Percentiles rank a stretch among this genome's conserved stretches.
Evolutionary conservation across 2,113 vertebrate genomes (phyloP).

Genomic region (Phycodurus eques): DNA sequence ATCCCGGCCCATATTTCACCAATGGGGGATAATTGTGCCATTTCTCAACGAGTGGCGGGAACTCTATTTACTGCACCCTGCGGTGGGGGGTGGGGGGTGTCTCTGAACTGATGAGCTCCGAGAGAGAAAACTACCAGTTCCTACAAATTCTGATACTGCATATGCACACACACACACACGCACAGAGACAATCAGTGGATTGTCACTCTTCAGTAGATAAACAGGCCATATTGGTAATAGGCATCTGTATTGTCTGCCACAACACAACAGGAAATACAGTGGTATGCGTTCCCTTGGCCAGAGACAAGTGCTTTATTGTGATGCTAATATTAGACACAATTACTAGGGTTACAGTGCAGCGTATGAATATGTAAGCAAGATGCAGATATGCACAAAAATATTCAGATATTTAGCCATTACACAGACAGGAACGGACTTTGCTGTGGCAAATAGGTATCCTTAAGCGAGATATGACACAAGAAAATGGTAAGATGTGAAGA

Average conservation of each 20-base stretch:
- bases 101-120: slow-evolving; percentile 71
- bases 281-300: slow-evolving; percentile 42
- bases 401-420: neutral
- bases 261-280: slow-evolving; percentile 36
- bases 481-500: neutral
- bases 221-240: slow-evolving; percentile 59
- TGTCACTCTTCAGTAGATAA: slow-evolving; percentile 58
- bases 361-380: neutral
- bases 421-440: neutral
- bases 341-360: neutral
- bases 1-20: slow-evolving; percentile 72
- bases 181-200: slow-evolving; percentile 53
- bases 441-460: neutral
- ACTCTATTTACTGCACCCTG: slow-evolving; percentile 74
- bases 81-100: slow-evolving; percentile 67
- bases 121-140: slow-evolving; percentile 69
- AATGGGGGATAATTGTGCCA: slow-evolving; percentile 75
- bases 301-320: slow-evolving; percentile 4
- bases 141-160: slow-evolving; percentile 41
- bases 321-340: neutral
- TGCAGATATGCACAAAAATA: neutral
- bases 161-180: slow-evolving; percentile 17
- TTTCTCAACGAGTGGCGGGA: slow-evolving; percentile 72
- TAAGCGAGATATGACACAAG: neutral
- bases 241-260: slow-evolving; percentile 54